phyloP scores from a whole-genome alignment of 2,113 vertebrate species.

The Panthera uncia region DNA sequence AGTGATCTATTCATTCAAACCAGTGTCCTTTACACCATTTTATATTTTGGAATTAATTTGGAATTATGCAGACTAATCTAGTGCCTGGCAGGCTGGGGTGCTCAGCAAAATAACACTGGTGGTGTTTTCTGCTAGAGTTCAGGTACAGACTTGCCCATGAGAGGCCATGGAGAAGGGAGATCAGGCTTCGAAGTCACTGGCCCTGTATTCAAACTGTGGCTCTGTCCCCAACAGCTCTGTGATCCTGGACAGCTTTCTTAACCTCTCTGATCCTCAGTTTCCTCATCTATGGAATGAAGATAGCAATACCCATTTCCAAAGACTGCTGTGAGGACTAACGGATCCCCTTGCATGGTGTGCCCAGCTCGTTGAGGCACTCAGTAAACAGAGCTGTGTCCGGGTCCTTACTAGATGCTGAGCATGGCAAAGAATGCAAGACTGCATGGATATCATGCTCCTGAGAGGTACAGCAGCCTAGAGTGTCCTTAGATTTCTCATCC shows the following conservation, averaged over 20 bases:
- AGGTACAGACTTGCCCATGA: neutral
- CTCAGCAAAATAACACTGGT: neutral
- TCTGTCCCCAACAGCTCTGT: neutral
- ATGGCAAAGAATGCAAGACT: neutral
- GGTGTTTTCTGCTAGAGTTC: neutral
- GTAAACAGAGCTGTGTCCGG: neutral
- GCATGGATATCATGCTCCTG: neutral
- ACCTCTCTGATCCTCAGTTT: neutral
- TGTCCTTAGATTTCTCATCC: neutral
- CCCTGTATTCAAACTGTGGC: neutral
- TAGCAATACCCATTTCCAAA: neutral
- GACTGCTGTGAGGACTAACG: neutral
- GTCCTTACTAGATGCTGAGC: neutral
- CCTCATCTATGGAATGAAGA: neutral
- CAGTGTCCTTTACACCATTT: neutral
- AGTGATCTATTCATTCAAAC: neutral
- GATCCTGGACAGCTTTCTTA: neutral
- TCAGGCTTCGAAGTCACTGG: neutral
- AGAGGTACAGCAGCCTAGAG: neutral
- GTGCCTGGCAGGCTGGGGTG: neutral
- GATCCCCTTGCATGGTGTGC: neutral
- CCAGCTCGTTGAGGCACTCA: neutral
- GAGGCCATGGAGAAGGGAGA: neutral
- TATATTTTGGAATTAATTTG: neutral
- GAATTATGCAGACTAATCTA: neutral